These are phyloP conservation scores for human (Homo sapiens) DNA, from an alignment of 2,113 vertebrate species.

Conservation along the genomic window DNA sequence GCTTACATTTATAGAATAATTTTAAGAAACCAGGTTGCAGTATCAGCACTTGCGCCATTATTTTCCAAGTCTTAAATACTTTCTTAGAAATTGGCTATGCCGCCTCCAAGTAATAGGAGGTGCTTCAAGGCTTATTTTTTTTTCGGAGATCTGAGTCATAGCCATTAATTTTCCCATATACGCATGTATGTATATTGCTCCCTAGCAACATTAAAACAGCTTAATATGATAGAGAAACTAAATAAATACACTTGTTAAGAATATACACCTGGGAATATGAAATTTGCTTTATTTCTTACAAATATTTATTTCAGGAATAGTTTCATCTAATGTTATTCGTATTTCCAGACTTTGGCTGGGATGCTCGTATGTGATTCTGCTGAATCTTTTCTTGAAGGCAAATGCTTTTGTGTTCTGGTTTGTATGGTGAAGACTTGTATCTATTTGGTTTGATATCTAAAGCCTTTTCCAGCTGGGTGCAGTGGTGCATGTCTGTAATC, in stretches of 20 bases:
- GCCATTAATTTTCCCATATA: neutral
- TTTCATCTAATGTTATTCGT: neutral
- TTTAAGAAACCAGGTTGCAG: neutral
- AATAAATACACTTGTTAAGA: neutral
- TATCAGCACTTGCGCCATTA: neutral
- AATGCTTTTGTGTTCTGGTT: neutral
- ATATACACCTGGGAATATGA: neutral
- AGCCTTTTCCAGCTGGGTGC: neutral
- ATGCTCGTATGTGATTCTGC: neutral
- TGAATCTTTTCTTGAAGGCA: neutral
- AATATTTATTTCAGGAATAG: neutral
- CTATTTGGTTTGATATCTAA: neutral
- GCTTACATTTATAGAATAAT: neutral
- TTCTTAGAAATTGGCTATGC: neutral
- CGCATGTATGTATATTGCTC: neutral
- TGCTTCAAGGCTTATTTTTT: neutral
- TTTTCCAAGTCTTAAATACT: neutral
- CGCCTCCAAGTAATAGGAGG: neutral
- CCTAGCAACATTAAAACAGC: neutral
- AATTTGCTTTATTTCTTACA: neutral
- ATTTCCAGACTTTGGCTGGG: neutral
- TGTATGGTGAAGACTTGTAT: neutral
- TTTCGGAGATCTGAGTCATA: neutral
- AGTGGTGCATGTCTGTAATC: too few relatives aligned
- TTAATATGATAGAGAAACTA: neutral